Base-by-base conservation (phyloP, 2,113 vertebrate genomes). In the Trinectes maculatus region DNA sequence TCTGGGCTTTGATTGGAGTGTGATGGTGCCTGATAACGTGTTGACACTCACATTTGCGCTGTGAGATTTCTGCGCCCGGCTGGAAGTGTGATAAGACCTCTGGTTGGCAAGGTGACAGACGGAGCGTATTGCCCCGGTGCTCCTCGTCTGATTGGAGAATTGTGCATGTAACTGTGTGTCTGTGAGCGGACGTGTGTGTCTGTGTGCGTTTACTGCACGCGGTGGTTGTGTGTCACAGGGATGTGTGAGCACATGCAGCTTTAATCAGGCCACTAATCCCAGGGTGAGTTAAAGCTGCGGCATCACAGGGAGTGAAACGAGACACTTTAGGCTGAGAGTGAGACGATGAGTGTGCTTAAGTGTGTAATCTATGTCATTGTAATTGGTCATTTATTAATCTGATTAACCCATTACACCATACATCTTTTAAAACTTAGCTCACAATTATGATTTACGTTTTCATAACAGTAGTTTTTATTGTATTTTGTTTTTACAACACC, bases 101-200 rank as follows among this genome's bases (percentile, higher is more conserved):
- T 25, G 36, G 77, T 76, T 77, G 82, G 77, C 63, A 68, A 66
- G 76, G 84, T 75, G 85, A 81, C 77, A 88, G 82, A 87, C 84
- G 2, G 66, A 77, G 52, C 7, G 19, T 43, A 74, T 79, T 75
- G 77, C 29, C 55, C 26, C 26, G 16, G 10, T 13, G 33, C 52
- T 71, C 33, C 39, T 36, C 26, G 63, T 60, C 44, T 81, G 83
- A 86, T 78, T 77, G 44, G 57, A 77, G 24, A 18, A 46, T 13
- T 54, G 59, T 49, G 61, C 36, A 15, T 59, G 75, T 64, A 36
- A 3, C 8, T 31, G 65, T 48, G 40, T 65, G 44, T 57, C 44
- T 57, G 67, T 68, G 71, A 7, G 24, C 24, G n/a, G n/a, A n/a
- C n/a, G n/a, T n/a, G n/a, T n/a, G n/a, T n/a, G n/a, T n/a, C n/a